Base-by-base conservation (phyloP, 2,888 invertebrate genomes). In the Lymantria dispar region DNA sequence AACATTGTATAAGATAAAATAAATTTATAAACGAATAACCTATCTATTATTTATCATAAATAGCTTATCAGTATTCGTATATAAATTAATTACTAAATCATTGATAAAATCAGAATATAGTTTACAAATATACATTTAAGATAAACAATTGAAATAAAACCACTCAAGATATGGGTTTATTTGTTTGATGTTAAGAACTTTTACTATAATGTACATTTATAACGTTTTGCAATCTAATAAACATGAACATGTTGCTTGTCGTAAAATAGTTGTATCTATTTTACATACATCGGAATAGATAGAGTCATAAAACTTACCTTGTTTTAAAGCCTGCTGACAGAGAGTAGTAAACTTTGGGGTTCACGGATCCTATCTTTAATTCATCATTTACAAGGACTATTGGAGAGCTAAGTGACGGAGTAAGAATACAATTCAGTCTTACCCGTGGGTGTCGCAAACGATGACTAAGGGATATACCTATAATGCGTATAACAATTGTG, bases 321-420 rank as follows among this genome's bases (percentile, higher is more conserved):
- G 63, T 60, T 72, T n/a, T 68, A 64, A 45, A 37, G 13, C 58
- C 60, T 62, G 61, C 54, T 49, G 61, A 57, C 65, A 54, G 63
- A 50, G 58, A 60, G 68, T 72, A 71, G 71, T 73, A 74, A 73
- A 73, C 50, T 65, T 65, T 58, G 57, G 59, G 56, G 45, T 55
- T 63, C 54, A 67, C 64, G 65, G 61, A 60, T 67, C 60, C 56
- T 63, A 49, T 57, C 43, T 43, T 36, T 36, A 33, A n/a, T n/a
- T n/a, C n/a, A n/a, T n/a, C n/a, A n/a, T n/a, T n/a, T 11, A 38
- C 2, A 22, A 22, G 22, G 22, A 5, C 22, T 5, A 22, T 22
- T 22, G 3, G 22, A 22, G 22, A n/a, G n/a, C n/a, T n/a, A n/a
- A n/a, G n/a, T n/a, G n/a, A n/a, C n/a, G n/a, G n/a, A n/a, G n/a